A percentile compares a stretch with the other conserved stretches of the same genome.
Evolutionary conservation across 2,888 invertebrate genomes (phyloP).

Genomic region (Tiliacea citrago): DNA sequence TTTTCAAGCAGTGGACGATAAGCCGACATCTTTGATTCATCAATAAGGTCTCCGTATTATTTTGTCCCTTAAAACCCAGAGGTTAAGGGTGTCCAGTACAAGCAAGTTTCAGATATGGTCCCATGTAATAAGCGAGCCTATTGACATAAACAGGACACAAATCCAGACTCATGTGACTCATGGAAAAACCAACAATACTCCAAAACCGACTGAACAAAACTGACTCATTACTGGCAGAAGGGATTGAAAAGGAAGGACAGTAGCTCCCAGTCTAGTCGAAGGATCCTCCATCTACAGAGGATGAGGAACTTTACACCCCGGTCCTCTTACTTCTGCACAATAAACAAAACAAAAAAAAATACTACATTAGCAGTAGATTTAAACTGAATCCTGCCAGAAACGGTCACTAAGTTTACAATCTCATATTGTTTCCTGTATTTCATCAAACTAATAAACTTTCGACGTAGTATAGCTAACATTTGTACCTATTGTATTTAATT

Average conservation of each 20-base stretch:
- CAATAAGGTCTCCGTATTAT: neutral
- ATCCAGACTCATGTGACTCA: neutral
- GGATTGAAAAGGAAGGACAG: no score
- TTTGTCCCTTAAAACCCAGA: neutral
- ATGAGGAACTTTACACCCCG: neutral
- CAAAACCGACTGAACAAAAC: no score
- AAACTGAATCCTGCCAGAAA: neutral
- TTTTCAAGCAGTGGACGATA: neutral
- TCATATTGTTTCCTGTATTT: slow-evolving; percentile 11
- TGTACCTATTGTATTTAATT: slow-evolving; percentile 35
- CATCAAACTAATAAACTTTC: slow-evolving; percentile 11
- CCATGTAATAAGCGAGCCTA: neutral
- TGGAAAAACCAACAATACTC: neutral
- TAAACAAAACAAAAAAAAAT: no score
- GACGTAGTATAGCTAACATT: slow-evolving; percentile 7
- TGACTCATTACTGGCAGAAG: neutral
- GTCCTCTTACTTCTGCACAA: neutral
- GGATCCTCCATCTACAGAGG: neutral
- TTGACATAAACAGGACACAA: neutral
- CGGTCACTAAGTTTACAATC: slow-evolving; percentile 2
- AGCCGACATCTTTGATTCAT: neutral
- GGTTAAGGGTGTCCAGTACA: neutral
- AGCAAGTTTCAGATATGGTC: no score
- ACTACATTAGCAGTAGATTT: neutral
- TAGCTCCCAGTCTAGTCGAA: neutral